Base-by-base conservation (phyloP, 1,140 invertebrate species). In the Drosophila persimilis region DNA sequence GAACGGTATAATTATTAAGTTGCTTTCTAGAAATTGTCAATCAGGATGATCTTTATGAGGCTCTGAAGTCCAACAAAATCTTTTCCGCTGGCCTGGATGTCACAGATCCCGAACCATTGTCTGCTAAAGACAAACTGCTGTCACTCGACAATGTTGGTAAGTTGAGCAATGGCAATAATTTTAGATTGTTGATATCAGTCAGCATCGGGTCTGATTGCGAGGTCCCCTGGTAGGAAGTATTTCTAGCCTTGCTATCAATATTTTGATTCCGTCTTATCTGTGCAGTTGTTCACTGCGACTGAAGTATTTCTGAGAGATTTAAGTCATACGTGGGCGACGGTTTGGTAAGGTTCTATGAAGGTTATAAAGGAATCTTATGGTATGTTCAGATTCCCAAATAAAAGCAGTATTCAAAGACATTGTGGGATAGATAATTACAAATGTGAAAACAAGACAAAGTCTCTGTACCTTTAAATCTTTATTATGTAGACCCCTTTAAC, bases 71-170 rank as follows among this genome's bases (percentile, higher is more conserved):
- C 48, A 93, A 94, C 24, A 92, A 93, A 65, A 98, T 99, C 64
- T 93, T 94, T 86, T 96, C 95, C 24, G 98, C 98, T n/a, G 98
- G 97, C 3, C 92, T 99, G 13, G 98, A 99, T 93, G 98, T 99
- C 0, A 97, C 95, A 81, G 95, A 94, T 53, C 98, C 98, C 0
- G 98, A 99, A 92, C 98, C 98, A 3, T 91, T 99, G 35, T 96
- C 97, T 17, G 78, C 94, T 2, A 94, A 97, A 84, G 95, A 95
- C 93, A 95, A 95, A 58, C 93, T 99, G 20, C 92, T 97, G 13
- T 94, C 93, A 58, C 91, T 99, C 13, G 92, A 94, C 50, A 99
- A 99, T 92, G 92, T 93, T 94, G 95, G 95, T 96, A 80, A 93
- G 93, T 92, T 66, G 22, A 9, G n/a, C 5, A 39, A 45, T 66